phyloP scores from a whole-genome alignment of 2,888 invertebrate species.

The Syrphus vitripennis region DNA sequence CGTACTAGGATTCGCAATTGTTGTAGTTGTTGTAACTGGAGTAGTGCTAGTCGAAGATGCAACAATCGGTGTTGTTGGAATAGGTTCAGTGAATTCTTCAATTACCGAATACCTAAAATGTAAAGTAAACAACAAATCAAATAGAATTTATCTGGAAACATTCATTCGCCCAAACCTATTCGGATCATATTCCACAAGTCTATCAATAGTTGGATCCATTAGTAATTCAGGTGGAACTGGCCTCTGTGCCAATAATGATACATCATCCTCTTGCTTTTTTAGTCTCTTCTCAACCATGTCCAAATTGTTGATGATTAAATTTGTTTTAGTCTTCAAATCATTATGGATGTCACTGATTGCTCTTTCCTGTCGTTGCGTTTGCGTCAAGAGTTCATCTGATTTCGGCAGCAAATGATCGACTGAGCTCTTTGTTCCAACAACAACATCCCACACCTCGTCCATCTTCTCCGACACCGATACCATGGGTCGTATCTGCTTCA shows the following conservation, averaged over 20 bases:
- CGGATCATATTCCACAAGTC: constrained; percentile 90
- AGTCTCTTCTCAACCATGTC: constrained; percentile 92
- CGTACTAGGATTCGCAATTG: constrained; percentile 73
- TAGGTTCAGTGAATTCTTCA: constrained; percentile 78
- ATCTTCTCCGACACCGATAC: constrained; percentile 93
- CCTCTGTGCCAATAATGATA: constrained; percentile 88
- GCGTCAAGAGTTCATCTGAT: constrained; percentile 91
- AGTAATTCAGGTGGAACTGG: constrained; percentile 89
- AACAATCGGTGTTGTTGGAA: constrained; percentile 72
- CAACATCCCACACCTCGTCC: constrained; percentile 95
- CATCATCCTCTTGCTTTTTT: constrained; percentile 93
- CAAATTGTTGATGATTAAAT: constrained; percentile 92
- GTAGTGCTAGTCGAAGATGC: constrained; percentile 71
- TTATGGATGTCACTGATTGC: constrained; percentile 93
- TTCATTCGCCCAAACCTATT: constrained; percentile 83
- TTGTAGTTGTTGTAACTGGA: constrained; percentile 73
- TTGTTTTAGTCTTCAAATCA: constrained; percentile 90
- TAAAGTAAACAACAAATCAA: background rate
- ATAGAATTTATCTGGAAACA: background rate
- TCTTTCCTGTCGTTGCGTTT: constrained; percentile 92
- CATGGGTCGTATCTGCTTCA: constrained; percentile 92
- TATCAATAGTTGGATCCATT: constrained; percentile 89
- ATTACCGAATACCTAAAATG: constrained; percentile 78
- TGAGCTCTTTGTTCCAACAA: constrained; percentile 93
- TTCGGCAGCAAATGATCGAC: constrained; percentile 93